Percentiles rank a stretch among this genome's conserved stretches.
Evolutionary conservation across 2,888 invertebrate genomes (phyloP).

Genomic region (Drosophila diplacantha): DNA sequence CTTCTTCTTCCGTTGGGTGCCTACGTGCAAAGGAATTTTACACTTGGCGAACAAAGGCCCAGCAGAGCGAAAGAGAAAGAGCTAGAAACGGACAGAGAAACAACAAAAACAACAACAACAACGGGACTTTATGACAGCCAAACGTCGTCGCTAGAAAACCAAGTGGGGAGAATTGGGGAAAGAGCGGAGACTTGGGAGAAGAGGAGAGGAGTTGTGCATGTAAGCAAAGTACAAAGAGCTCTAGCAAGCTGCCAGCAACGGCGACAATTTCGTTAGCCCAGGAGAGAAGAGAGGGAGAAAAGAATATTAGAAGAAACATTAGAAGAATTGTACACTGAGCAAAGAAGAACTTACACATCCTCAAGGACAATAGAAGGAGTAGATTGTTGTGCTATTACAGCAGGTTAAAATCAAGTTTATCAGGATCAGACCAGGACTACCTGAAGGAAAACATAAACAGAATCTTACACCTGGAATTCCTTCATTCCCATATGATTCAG

Average conservation of each 20-base stretch:
- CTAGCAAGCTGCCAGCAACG: constrained; percentile 29
- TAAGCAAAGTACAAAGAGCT: constrained; percentile 41
- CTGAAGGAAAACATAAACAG: not conserved
- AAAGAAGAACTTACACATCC: not conserved
- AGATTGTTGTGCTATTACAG: fast-evolving
- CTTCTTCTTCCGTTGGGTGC: constrained; percentile 39
- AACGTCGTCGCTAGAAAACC: constrained; percentile 60
- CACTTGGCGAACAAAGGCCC: constrained; percentile 63
- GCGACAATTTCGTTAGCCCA: constrained; percentile 40
- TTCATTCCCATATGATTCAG: not conserved
- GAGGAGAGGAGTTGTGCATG: constrained; percentile 43
- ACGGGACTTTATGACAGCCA: constrained; percentile 67
- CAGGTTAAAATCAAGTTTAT: no score
- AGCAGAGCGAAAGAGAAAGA: constrained; percentile 46
- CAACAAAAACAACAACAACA: constrained; percentile 61
- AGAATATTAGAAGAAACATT: constrained; percentile 43
- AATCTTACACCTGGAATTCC: not conserved
- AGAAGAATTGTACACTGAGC: constrained; percentile 52
- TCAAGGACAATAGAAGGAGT: not conserved
- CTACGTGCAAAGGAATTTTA: constrained; percentile 71
- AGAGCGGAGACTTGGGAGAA: constrained; percentile 26
- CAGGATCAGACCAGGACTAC: no score
- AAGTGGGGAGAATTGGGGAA: constrained; percentile 54
- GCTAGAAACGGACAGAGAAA: constrained; percentile 44
- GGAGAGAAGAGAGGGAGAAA: constrained; percentile 22